Evolutionary conservation across 2,888 invertebrate genomes (phyloP), one percentile per base, ranked within the genome.

Genomic region (Drosophila bunnanda): DNA sequence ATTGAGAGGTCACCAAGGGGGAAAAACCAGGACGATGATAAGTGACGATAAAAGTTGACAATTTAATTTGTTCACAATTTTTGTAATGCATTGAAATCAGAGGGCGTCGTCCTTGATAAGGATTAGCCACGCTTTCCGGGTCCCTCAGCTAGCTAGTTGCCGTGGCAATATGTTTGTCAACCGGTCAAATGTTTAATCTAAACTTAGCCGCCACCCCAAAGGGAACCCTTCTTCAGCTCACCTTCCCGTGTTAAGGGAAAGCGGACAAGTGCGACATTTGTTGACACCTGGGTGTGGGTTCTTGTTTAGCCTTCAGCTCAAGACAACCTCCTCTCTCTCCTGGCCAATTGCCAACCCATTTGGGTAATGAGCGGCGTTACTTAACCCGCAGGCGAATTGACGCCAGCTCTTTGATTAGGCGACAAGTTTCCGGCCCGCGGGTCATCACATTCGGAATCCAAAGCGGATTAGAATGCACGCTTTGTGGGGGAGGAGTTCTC

Each of bases 41-140:
- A 52, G 64, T 62, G 62, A 65, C 65, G 55, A 69, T 74, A 69
- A 75, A 79, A 86, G 86, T 89, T 86, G 86, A 89, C 89, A 89
- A 88, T 79, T 87, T 82, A 89, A 89, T 86, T 86, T 89, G 82
- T 82, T 67, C 75, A 75, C 77, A 82, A 79, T 84, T 34, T 32
- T 87, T 86, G 86, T 75, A 60, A 69, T 68, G 71, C 70, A 58
- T 52, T 6, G 50, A 20, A 32, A 20, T 32, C 32, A 22, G 32
- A 22, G 32, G 50, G 79, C 32, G 50, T 15, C 77, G 76, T 75
- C 75, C 78, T 78, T 87, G 84, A 84, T 87, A 65, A 72, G 84
- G 88, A 85, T 89, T 85, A 89, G 36, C 67, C 54, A 25, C 76
- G 87, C 79, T 70, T 39, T 46, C 20, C 38, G 32, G 41, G 20